Percentiles rank a stretch among this genome's conserved stretches.
Evolutionary conservation across 2,888 invertebrate species (phyloP).

Genomic region (Dendrolimus pini): DNA sequence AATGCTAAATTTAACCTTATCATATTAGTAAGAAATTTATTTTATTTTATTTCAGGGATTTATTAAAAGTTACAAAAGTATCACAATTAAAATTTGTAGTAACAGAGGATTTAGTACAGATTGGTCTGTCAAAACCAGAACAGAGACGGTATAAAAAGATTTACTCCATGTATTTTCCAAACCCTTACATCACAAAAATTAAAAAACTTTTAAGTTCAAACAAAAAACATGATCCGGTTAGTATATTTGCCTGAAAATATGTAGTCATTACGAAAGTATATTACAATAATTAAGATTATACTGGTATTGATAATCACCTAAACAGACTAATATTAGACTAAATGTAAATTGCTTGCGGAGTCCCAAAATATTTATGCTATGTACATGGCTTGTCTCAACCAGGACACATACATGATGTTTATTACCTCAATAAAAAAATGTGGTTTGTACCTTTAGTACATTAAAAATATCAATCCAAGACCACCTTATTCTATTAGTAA

Average conservation of each 20-base stretch:
- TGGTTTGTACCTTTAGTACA: too few relatives aligned
- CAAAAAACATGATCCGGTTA: conserved; percentile 71
- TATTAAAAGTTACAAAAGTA: conserved; percentile 91
- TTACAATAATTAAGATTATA: conserved; percentile 11
- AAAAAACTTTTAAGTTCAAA: conserved; percentile 85
- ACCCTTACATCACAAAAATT: conserved; percentile 94
- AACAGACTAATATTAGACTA: too few relatives aligned
- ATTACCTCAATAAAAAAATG: too few relatives aligned
- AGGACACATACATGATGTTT: too few relatives aligned
- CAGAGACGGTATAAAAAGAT: conserved; percentile 95
- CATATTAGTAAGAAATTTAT: conserved; percentile 6
- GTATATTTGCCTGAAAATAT: conserved; percentile 13
- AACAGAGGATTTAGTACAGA: conserved; percentile 91
- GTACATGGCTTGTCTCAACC: too few relatives aligned
- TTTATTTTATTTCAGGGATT: conserved; percentile 80
- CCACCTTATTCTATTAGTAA: too few relatives aligned
- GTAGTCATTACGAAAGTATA: background rate
- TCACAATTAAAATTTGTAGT: conserved; percentile 96
- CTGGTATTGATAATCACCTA: too few relatives aligned
- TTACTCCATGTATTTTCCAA: conserved; percentile 95
- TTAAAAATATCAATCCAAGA: too few relatives aligned
- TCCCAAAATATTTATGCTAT: too few relatives aligned
- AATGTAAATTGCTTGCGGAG: too few relatives aligned
- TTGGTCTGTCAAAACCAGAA: conserved; percentile 97
- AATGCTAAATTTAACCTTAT: too few relatives aligned